Evolutionary conservation across 2,888 invertebrate genomes (phyloP), one percentile per base, ranked within the genome.

Genomic region (Drosophila barbarae): DNA sequence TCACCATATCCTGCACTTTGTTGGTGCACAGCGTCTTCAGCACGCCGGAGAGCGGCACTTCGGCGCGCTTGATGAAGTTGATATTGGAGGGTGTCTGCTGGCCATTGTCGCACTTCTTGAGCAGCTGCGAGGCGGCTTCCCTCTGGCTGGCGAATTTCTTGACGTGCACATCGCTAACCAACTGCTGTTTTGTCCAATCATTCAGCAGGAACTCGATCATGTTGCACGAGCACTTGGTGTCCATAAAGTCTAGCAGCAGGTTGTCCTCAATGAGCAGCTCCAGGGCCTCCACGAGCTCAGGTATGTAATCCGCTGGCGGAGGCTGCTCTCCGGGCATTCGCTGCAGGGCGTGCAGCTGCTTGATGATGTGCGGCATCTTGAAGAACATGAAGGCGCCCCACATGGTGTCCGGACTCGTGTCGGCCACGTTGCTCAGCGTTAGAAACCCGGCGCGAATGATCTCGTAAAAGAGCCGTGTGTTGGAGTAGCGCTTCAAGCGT

Each of bases 321-420:
- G 76, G 61, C 69, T 78, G 86, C 6, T 87, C 87, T 0, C 79
- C 80, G 3, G 86, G 72, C 35, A 79, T 71, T 53, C 69, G 58
- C 51, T 91, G 91, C 41, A 91, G 87, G 35, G 91, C 91, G 74
- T 94, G 93, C 44, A 95, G 88, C 71, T 93, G 93, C 60, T 93
- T 93, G 46, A 97, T 91, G 47, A 96, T 93, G 83, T 94, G 93
- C 0, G 96, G 96, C 52, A 98, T 93, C 91, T 98, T 98, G 9
- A 98, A 91, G 86, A 97, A 98, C 1, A 96, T 95, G 87, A 98
- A 97, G 10, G 98, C 97, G 13, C 96, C 96, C 97, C 98, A 98
- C 81, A 96, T 93, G 5, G 96, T 94, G 84, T 97, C 97, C 76
- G 95, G 95, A 9, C 94, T 92, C 44, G 94, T 95, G 75, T 94